phyloP scores from a whole-genome alignment of 1,140 invertebrate genomes.

The Drosophila obscura region DNA sequence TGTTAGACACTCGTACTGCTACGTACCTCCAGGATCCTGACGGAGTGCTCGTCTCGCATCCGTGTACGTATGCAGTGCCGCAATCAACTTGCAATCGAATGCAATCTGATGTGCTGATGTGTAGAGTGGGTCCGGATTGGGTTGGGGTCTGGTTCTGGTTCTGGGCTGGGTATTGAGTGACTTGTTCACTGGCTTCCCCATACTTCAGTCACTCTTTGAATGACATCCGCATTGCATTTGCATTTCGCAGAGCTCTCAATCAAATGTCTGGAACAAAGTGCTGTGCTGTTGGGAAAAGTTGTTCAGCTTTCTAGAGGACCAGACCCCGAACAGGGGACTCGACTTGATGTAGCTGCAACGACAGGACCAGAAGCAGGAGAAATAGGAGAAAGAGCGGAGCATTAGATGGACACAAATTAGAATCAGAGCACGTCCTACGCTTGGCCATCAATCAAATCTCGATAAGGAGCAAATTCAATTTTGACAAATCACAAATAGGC shows the following conservation, averaged over 20 bases:
- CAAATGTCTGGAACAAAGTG: conserved; percentile 67
- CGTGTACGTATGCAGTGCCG: conserved; percentile 40
- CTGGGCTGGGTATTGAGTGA: conserved; percentile 25
- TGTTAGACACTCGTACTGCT: conserved; percentile 14
- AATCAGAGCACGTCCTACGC: conserved; percentile 31
- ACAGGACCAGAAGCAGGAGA: not conserved
- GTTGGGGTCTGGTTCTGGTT: not conserved
- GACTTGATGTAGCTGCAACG: conserved; percentile 10
- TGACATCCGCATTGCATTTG: conserved; percentile 64
- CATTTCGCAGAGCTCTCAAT: conserved; percentile 73
- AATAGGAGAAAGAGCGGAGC: not conserved
- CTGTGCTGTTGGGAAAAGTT: conserved; percentile 59
- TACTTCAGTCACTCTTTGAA: conserved; percentile 34
- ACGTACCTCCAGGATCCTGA: conserved; percentile 14
- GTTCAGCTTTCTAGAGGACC: conserved; percentile 39
- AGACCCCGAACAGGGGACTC: conserved; percentile 16
- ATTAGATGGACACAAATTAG: conserved; percentile 42
- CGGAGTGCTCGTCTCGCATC: conserved; percentile 20
- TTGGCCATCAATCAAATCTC: conserved; percentile 70
- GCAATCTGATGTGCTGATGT: conserved; percentile 56
- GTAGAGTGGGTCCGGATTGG: conserved; percentile 17
- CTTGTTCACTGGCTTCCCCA: conserved; percentile 29
- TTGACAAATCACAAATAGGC: conserved; percentile 81
- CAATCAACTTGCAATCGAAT: conserved; percentile 56
- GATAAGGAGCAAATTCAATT: conserved; percentile 77